A percentile compares a stretch with the other conserved stretches of the same genome.
phyloP scores from a whole-genome alignment of 2,888 invertebrate species.

The Chrysina gloriosa region DNA sequence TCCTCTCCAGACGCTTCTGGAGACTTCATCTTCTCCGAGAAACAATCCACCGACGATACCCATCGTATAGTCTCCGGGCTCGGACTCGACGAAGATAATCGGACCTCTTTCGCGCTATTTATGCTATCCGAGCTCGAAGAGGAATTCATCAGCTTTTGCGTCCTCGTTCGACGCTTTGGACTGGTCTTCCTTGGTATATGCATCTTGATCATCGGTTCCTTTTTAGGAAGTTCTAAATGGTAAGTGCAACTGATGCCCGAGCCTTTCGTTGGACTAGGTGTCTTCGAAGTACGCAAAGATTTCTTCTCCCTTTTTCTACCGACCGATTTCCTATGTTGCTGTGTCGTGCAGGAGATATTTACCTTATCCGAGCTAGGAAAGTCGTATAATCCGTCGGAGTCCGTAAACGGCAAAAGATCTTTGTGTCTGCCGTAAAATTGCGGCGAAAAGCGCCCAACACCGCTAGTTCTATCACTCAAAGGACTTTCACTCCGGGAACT shows the following conservation, averaged over 20 bases:
- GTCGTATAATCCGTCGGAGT: constrained; percentile 84
- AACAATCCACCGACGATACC: constrained; percentile 62
- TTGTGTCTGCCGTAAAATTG: constrained; percentile 77
- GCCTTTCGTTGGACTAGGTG: constrained; percentile 69
- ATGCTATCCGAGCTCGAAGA: constrained; percentile 73
- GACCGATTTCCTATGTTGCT: constrained; percentile 71
- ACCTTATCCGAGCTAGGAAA: constrained; percentile 81
- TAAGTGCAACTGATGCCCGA: constrained; percentile 66
- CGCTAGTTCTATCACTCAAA: constrained; percentile 76
- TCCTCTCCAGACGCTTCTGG: constrained; percentile 67
- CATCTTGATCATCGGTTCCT: constrained; percentile 59
- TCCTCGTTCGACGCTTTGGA: constrained; percentile 70
- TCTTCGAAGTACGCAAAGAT: constrained; percentile 66
- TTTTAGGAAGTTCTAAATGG: constrained; percentile 72
- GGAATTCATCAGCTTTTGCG: constrained; percentile 69
- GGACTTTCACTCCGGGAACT: constrained; percentile 85
- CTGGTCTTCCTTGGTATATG: constrained; percentile 67
- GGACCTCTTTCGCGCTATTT: constrained; percentile 66
- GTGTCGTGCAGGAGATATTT: constrained; percentile 63
- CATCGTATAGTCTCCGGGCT: constrained; percentile 64
- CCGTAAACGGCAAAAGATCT: constrained; percentile 76
- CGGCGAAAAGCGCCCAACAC: constrained; percentile 76
- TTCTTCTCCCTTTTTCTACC: constrained; percentile 74
- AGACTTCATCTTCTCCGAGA: constrained; percentile 59
- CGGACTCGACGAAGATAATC: constrained; percentile 63